Conservation (phyloP, 1,140 invertebrate genomes). For the Ctenoplectra terminalis region DNA sequence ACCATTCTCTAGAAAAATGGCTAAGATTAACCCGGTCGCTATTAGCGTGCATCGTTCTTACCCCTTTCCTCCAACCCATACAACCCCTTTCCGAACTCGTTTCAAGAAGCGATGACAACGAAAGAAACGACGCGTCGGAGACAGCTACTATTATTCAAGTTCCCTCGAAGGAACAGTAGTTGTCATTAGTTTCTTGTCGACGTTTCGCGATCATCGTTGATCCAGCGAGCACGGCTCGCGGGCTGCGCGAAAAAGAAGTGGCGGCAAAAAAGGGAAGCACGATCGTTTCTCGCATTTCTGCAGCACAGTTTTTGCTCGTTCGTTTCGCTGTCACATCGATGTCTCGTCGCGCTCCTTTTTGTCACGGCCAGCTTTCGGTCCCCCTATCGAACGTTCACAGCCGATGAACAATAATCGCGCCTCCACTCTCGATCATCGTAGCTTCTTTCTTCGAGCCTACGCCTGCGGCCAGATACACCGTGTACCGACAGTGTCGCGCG, state of each 20-base stretch:
- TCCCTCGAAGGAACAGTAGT: slow-evolving; percentile 1
- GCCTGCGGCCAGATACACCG: not conserved
- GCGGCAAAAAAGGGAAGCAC: not conserved
- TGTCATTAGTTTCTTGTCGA: slow-evolving; percentile 43
- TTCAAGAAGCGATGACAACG: not conserved
- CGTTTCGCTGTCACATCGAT: slow-evolving; percentile 36
- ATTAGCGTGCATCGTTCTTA: slow-evolving; percentile 13
- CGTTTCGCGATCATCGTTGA: slow-evolving; percentile 55
- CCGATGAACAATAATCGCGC: slow-evolving; percentile 58
- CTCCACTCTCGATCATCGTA: slow-evolving; percentile 14
- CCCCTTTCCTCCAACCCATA: not conserved
- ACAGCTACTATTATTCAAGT: slow-evolving; percentile 41
- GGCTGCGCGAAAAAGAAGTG: not conserved
- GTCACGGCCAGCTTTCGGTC: not conserved
- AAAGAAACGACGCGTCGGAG: not conserved
- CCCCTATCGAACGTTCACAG: slow-evolving; percentile 59
- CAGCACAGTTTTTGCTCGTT: not conserved
- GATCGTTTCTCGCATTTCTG: slow-evolving; percentile 44
- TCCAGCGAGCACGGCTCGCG: not conserved
- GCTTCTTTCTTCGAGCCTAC: slow-evolving; percentile 38
- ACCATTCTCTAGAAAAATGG: not conserved
- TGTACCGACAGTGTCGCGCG: too few species aligned
- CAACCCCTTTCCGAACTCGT: not conserved
- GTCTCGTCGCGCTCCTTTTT: slow-evolving; percentile 33
- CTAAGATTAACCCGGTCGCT: slow-evolving; percentile 4